Conservation (phyloP, 2,113 vertebrate species). For the Limanda limanda region DNA sequence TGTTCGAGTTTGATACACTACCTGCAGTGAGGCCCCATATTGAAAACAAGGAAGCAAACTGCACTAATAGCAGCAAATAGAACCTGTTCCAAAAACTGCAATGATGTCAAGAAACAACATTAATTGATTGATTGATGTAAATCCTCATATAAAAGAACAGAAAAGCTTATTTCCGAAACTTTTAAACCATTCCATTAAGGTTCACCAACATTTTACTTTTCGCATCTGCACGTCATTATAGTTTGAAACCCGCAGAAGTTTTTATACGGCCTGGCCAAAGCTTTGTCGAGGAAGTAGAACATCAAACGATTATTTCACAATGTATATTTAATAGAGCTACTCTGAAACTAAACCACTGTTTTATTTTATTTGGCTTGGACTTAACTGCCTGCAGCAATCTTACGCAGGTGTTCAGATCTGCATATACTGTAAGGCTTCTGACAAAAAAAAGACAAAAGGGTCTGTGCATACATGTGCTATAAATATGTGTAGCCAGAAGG, state of each 20-base stretch:
- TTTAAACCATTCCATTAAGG: background rate
- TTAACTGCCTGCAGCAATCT: background rate
- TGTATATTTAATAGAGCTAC: background rate
- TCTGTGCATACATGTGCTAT: conserved; percentile 6
- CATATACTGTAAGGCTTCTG: background rate
- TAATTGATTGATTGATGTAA: background rate
- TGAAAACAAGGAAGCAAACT: too few relatives aligned
- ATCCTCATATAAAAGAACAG: background rate
- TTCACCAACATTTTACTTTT: background rate
- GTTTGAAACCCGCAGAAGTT: background rate
- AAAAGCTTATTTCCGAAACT: background rate
- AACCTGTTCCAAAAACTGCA: too few relatives aligned
- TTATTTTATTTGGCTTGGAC: conserved; percentile 9
- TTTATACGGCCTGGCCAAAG: conserved; percentile 7
- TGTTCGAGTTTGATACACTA: too few relatives aligned
- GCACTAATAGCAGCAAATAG: too few relatives aligned
- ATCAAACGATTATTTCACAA: background rate
- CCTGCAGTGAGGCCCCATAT: too few relatives aligned
- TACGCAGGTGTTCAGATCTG: background rate
- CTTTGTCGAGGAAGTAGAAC: background rate
- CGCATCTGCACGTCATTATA: background rate
- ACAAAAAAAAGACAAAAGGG: background rate
- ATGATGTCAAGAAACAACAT: too few relatives aligned
- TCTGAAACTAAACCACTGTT: background rate
- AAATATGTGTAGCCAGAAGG: conserved; percentile 20